Evolutionary conservation across 2,888 invertebrate genomes (phyloP), one percentile per base, ranked within the genome.

Genomic region (Alloscopus bannaensis): DNA sequence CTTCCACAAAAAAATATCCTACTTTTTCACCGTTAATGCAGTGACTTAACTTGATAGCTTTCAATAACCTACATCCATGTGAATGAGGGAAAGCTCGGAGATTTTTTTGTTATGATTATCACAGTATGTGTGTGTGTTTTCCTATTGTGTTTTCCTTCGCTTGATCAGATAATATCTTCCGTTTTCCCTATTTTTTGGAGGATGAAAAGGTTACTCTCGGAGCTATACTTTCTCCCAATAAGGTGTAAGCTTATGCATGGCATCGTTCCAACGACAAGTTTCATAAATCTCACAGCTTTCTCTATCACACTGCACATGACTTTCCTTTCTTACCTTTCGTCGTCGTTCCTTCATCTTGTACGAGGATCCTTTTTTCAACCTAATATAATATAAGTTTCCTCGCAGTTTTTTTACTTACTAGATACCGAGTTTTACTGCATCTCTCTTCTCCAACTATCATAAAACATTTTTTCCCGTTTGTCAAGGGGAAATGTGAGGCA

Each of bases 91-190:
- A n/a, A n/a, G n/a, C n/a, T n/a, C n/a, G n/a, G n/a, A n/a, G n/a
- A n/a, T n/a, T n/a, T n/a, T n/a, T 50, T 50, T 18, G 11, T 18
- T n/a, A 26, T 26, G 55, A 55, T 55, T 8, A 2, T 18, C 26
- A 8, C 36, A 26, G n/a, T 20, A 57, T 45, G 29, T 59, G 28
- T 45, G 59, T 31, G 36, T 57, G 57, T 42, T 59, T 64, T 42
- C 62, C 62, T 29, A n/a, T n/a, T n/a, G n/a, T n/a, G n/a, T n/a
- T n/a, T n/a, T n/a, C n/a, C 13, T 22, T 26, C 20, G 45, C 62
- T 64, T 52, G 36, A 62, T 72, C 72, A 72, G 64, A 72, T 72
- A 72, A 70, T 60, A 70, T 40, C 28, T 64, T 72, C 50, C 62
- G 52, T 16, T 59, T 59, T 29, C 1, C 31, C 4, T 59, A n/a